These are phyloP conservation scores for Aphodius sticticus DNA, from an alignment of 2,888 invertebrate genomes.

Conservation along the genomic window DNA sequence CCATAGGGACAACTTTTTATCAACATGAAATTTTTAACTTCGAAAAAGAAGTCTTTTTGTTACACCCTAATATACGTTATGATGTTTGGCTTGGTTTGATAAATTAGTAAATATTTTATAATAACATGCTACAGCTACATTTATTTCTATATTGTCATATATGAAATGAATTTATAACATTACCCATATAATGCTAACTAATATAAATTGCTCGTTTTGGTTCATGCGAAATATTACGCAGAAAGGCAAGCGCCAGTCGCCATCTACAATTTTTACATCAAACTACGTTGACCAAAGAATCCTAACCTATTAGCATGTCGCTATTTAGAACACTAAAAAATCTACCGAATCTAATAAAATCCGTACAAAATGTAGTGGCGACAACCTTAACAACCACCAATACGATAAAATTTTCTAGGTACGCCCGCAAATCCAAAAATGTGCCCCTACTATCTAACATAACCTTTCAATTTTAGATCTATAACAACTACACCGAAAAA, in stretches of 20 bases:
- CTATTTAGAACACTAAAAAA: conserved; percentile 15
- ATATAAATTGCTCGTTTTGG: too few species aligned
- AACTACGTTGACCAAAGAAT: background rate
- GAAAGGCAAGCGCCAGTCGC: background rate
- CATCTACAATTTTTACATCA: background rate
- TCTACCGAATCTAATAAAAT: conserved; percentile 12
- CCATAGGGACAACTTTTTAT: too few species aligned
- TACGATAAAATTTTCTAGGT: background rate
- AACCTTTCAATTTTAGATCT: conserved; percentile 26
- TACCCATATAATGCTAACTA: too few species aligned
- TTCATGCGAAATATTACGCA: too few species aligned
- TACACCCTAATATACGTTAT: too few species aligned
- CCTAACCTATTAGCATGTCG: conserved; percentile 17
- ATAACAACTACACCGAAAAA: conserved; percentile 56
- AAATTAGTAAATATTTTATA: too few species aligned
- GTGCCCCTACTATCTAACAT: background rate
- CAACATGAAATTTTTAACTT: too few species aligned
- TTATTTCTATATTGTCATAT: too few species aligned
- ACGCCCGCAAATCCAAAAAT: background rate
- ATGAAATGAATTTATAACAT: too few species aligned
- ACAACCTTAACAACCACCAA: background rate
- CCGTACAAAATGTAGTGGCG: background rate
- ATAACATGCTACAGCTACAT: too few species aligned
- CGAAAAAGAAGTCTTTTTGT: too few species aligned
- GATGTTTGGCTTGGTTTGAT: too few species aligned